A percentile compares a stretch with the other conserved stretches of the same genome.
Conservation (phyloP, 1,140 invertebrate species). For the Euwallacea similis region DNA sequence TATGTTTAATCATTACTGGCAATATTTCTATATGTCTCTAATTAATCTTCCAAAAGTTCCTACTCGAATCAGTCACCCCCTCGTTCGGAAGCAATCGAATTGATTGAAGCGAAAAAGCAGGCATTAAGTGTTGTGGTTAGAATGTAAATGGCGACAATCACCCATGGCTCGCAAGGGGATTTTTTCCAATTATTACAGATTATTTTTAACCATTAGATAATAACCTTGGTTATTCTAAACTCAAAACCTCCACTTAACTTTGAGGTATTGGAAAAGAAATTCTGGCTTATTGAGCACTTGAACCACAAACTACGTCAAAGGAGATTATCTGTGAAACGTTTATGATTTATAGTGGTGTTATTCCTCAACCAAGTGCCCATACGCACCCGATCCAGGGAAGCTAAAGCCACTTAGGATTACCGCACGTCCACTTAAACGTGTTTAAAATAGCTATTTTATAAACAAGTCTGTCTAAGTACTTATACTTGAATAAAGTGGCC, state of each 20-base stretch:
- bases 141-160: conserved; percentile 37
- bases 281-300: conserved; percentile 9
- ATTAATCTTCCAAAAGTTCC: conserved; percentile 3
- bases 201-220: not conserved
- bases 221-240: not conserved
- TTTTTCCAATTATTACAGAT: not conserved
- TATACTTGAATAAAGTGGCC: conserved; percentile 50
- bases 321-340: conserved; percentile 19
- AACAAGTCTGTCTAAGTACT: conserved; percentile 50
- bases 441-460: conserved; percentile 53
- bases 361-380: conserved; percentile 20
- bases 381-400: conserved; percentile 22
- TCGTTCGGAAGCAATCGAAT: conserved; percentile 30
- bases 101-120: conserved; percentile 38
- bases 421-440: conserved; percentile 41
- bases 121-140: conserved; percentile 38
- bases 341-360: conserved; percentile 30
- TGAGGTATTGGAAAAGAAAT: not conserved
- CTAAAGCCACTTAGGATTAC: conserved; percentile 28
- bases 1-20: too few species aligned
- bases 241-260: not conserved
- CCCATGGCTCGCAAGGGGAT: not conserved
- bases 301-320: conserved; percentile 15
- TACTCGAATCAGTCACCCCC: conserved; percentile 21
- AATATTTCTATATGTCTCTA: conserved; percentile 8